Evolutionary conservation across 2,888 invertebrate genomes (phyloP), one percentile per base, ranked within the genome.

Genomic region (Phrixothrix hirtus): DNA sequence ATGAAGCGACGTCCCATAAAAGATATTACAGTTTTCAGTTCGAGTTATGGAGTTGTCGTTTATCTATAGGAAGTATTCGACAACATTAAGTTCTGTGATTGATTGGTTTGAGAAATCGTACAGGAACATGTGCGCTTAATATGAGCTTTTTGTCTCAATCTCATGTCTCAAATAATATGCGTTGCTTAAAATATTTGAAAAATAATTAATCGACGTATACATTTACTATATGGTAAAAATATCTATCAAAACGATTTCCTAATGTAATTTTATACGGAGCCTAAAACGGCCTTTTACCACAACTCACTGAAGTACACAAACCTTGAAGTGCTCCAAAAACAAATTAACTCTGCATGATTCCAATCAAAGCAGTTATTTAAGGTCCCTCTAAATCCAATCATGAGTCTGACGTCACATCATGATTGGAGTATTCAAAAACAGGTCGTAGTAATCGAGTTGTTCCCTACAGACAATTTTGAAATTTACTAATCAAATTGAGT

Each of bases 81-180:
- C 67, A 64, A 63, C 61, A 64, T 67, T 67, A 66, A 64, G 59
- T 56, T 60, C 41, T 44, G 48, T 65, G 66, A 67, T 66, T 66
- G 67, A 67, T 67, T 64, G 66, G 64, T 65, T 62, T 62, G 60
- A 59, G 60, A 38, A 37, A 43, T 65, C 64, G 62, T 63, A 65
- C 59, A 60, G 59, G 63, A 65, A 60, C 59, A 62, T 49, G 60
- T 51, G 39, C 27, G 38, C 39, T 32, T 48, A 41, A 48, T 41
- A 41, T 13, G 48, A 35, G 48, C 35, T 30, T 38, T 30, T 26
- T 12, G 25, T 25, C 38, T 29, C 29, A 27, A 34, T n/a, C 34
- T 10, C 38, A 9, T 38, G 25, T 38, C 38, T 38, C 16, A 26
- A 10, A 42, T 7, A 21, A 21, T 21, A 21, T 21, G 3, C 21